Evolutionary conservation across 1,140 invertebrate genomes (phyloP).

Genomic region (Caerostris darwini): DNA sequence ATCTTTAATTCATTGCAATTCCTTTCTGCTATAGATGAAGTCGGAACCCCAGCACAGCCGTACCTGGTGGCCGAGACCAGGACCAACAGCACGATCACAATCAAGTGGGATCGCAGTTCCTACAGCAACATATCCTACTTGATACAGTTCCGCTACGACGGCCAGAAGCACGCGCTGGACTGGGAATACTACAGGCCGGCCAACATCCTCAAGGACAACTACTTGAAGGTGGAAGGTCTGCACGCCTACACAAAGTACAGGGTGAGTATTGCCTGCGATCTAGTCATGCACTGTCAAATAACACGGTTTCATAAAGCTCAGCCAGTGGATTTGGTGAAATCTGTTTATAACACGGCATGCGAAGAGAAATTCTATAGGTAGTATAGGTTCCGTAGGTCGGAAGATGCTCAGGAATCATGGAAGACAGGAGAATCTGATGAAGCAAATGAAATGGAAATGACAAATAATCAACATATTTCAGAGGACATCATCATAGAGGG

Average conservation of each 20-base stretch:
- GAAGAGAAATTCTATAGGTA: no score
- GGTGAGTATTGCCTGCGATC: slow-evolving; percentile 83
- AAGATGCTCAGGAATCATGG: no score
- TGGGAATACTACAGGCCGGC: slow-evolving; percentile 89
- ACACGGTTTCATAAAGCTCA: no score
- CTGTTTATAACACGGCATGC: no score
- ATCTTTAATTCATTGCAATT: not conserved
- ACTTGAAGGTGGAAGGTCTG: slow-evolving; percentile 86
- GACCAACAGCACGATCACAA: slow-evolving; percentile 88
- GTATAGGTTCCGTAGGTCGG: no score
- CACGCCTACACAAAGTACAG: slow-evolving; percentile 94
- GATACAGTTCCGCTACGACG: slow-evolving; percentile 89
- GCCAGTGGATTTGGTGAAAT: no score
- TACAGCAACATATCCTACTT: slow-evolving; percentile 86
- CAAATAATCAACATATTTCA: no score
- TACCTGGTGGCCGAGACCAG: slow-evolving; percentile 89
- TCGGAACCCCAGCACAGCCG: slow-evolving; percentile 88
- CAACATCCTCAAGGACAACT: slow-evolving; percentile 84
- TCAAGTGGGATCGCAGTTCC: slow-evolving; percentile 88
- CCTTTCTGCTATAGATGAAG: slow-evolving; percentile 83
- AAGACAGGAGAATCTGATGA: no score
- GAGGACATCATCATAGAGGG: no score
- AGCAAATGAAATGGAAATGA: no score
- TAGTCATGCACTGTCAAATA: no score
- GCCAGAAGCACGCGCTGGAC: slow-evolving; percentile 83